Evolutionary conservation across 2,113 vertebrate species (phyloP), one percentile per base, ranked within the genome.

Genomic region (Suricata suricatta): DNA sequence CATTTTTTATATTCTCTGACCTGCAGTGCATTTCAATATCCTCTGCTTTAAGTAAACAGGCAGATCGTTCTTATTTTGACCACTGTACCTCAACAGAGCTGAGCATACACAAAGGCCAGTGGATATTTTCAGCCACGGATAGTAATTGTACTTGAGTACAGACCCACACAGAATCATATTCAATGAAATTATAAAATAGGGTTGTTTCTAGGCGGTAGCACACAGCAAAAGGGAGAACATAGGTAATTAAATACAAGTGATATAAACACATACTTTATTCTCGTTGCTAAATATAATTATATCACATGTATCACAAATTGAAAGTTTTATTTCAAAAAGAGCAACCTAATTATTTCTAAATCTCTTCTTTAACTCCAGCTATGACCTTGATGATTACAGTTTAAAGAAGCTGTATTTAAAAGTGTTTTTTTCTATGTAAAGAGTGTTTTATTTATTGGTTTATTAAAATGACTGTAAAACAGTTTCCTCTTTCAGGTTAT

Each of bases 301-400:
- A 52, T 86, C 25, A 64, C 3, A 13, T 71, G 13, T 15, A 35
- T 95, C 27, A 79, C 87, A 68, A 84, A 71, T 15, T n/a, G 7
- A 57, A 76, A 68, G 3, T 52, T 94, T 94, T 74, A 31, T 93
- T 95, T 97, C 79, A 41, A 76, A 83, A 93, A 96, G 52, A 64
- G 68, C 41, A 93, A 83, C 33, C 44, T 86, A 95, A 79, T 95
- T 94, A 79, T 93, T 98, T 92, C 15, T 94, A 95, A 96, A 82
- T 38, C 9, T 76, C 64, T 96, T 95, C n/a, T 27, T 19, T 14
- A 93, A 54, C 14, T 3, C 3, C 6, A 5, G 2, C 72, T 25
- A 44, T 90, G 74, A 95, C 54, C 25, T 63, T 93, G 41, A 31
- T 85, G n/a, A 87, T 69, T 83, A 63, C 6, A 35, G 50, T 74